These are phyloP conservation scores for Ctenoplectra terminalis DNA, from an alignment of 1,140 invertebrate species.

Conservation along the genomic window DNA sequence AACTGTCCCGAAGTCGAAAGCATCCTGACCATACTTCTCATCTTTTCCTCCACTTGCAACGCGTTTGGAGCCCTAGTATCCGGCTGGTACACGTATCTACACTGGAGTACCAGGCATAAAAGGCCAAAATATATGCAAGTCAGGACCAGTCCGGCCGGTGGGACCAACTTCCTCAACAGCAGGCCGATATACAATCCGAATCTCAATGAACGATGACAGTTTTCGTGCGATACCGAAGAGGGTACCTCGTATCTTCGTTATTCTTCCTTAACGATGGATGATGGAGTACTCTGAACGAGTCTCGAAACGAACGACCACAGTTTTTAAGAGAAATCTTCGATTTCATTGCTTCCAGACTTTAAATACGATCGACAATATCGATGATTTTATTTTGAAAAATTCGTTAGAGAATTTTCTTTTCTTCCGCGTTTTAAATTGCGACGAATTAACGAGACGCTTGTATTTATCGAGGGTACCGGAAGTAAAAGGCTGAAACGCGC, in stretches of 20 bases:
- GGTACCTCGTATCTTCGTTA: constrained; percentile 36
- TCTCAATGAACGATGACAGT: constrained; percentile 73
- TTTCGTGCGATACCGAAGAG: background rate
- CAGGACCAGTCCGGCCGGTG: constrained; percentile 73
- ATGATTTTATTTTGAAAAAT: background rate
- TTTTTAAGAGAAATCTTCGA: background rate
- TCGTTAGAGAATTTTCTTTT: background rate
- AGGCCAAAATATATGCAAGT: constrained; percentile 80
- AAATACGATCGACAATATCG: background rate
- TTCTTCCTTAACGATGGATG: constrained; percentile 30
- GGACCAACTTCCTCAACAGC: constrained; percentile 66
- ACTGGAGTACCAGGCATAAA: constrained; percentile 79
- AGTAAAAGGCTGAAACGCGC: background rate
- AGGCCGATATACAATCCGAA: constrained; percentile 73
- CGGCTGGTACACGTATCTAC: constrained; percentile 81
- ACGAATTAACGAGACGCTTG: background rate
- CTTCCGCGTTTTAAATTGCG: background rate
- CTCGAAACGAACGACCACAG: background rate
- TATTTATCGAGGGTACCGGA: background rate
- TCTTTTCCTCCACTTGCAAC: constrained; percentile 81
- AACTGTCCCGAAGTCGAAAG: constrained; percentile 82
- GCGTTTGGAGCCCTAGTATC: constrained; percentile 79
- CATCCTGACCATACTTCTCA: constrained; percentile 79
- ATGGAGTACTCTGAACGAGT: constrained; percentile 1
- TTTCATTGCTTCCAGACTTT: too few species aligned